A percentile compares a stretch with the other conserved stretches of the same genome.
Evolutionary conservation across 2,888 invertebrate genomes (phyloP).

Genomic region (Scaptomyza polygonia): DNA sequence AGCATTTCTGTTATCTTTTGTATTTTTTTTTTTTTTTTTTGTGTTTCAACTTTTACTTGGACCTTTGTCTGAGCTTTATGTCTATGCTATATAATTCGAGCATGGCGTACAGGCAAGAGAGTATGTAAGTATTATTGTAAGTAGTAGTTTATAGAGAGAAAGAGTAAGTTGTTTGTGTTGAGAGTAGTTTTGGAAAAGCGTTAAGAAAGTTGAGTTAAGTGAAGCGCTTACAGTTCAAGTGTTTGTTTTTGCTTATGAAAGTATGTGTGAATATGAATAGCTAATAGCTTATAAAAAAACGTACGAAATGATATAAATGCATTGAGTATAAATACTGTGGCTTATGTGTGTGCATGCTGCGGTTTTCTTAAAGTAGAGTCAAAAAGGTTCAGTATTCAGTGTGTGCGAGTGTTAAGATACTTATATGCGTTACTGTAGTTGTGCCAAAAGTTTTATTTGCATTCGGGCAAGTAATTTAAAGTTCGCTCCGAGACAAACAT

Average conservation of each 20-base stretch:
- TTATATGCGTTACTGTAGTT: conserved; percentile 16
- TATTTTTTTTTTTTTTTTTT: conserved; percentile 27
- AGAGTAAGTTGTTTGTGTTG: conserved; percentile 23
- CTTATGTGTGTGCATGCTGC: conserved; percentile 47
- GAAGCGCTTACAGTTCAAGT: conserved; percentile 35
- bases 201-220: conserved; percentile 48
- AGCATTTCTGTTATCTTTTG: conserved; percentile 17
- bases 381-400: conserved; percentile 34
- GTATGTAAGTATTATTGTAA: conserved; percentile 31
- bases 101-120: conserved; percentile 55
- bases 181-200: conserved; percentile 41
- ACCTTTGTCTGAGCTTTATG: conserved; percentile 49
- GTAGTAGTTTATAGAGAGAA: conserved; percentile 22
- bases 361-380: conserved; percentile 48
- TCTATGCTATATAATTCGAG: conserved; percentile 40
- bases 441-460: conserved; percentile 48
- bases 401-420: background rate
- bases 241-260: conserved; percentile 23
- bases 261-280: conserved; percentile 33
- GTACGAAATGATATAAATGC: conserved; percentile 29
- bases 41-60: conserved; percentile 43
- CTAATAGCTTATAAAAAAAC: conserved; percentile 25
- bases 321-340: conserved; percentile 25
- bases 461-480: conserved; percentile 54
- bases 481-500: conserved; percentile 42